These are phyloP conservation scores for Psephotus haematonotus DNA, from an alignment of 2,113 vertebrate species.

Conservation along the genomic window DNA sequence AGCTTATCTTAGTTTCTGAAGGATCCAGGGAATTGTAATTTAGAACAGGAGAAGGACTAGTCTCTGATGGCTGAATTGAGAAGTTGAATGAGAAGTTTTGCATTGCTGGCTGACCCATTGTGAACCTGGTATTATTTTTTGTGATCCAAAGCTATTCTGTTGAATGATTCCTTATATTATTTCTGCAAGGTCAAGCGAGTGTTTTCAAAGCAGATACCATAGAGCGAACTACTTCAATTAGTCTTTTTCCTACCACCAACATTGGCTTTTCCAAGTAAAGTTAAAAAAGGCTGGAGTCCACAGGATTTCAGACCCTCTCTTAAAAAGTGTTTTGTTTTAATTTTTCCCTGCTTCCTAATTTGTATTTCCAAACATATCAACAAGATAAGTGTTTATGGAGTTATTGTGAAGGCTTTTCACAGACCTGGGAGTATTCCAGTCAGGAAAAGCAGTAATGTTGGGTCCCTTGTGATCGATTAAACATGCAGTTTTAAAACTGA, in stretches of 20 bases:
- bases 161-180: not conserved
- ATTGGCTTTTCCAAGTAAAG: not conserved
- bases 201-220: not conserved
- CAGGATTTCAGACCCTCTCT: not conserved
- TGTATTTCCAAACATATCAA: not conserved
- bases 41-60: not conserved
- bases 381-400: not conserved
- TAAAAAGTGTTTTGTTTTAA: not conserved
- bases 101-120: not conserved
- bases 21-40: not conserved
- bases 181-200: not conserved
- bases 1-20: not conserved
- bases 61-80: not conserved
- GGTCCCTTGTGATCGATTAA: not conserved
- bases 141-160: not conserved
- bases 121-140: not conserved
- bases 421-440: not conserved
- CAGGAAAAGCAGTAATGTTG: not conserved
- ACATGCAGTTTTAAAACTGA: not conserved
- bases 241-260: not conserved
- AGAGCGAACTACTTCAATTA: not conserved
- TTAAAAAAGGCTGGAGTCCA: not conserved
- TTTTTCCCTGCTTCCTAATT: not conserved
- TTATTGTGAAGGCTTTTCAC: not conserved
- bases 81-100: not conserved